Conservation (phyloP, 2,797 vertebrate species). For the Helostoma temminkii region DNA sequence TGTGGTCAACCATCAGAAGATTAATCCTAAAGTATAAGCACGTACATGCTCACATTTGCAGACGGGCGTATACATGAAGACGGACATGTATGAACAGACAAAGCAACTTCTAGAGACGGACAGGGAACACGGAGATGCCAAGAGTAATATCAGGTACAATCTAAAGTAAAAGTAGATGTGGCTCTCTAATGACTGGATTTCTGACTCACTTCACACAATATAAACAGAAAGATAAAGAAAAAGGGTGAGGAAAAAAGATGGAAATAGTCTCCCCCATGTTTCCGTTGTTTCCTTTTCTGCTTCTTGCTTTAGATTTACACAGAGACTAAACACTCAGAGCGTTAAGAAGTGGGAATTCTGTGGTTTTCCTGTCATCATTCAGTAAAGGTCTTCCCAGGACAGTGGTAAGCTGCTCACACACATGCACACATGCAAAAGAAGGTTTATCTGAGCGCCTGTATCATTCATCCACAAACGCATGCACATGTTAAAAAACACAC, state of each 20-base stretch:
- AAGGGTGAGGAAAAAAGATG: neutral
- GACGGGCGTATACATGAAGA: neutral
- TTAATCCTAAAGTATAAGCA: neutral
- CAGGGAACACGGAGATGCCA: neutral
- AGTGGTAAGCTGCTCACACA: neutral
- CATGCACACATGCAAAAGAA: neutral
- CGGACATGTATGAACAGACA: neutral
- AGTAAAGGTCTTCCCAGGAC: conserved; percentile 26
- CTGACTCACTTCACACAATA: conserved; percentile 16
- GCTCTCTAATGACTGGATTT: neutral
- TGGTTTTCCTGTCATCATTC: conserved; percentile 60
- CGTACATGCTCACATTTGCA: neutral
- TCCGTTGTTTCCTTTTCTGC: conserved; percentile 47
- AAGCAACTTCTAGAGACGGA: neutral
- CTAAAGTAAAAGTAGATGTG: too few relatives aligned
- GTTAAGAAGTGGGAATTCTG: conserved; percentile 35
- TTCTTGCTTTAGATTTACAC: conserved; percentile 21
- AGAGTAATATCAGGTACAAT: conserved; percentile 1
- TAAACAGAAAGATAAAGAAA: conserved; percentile 5
- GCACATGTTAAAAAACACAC: neutral
- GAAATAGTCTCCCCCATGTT: conserved; percentile 14
- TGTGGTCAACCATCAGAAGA: neutral
- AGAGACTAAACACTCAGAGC: conserved; percentile 18
- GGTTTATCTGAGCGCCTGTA: neutral
- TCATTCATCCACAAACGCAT: neutral